A percentile compares a stretch with the other conserved stretches of the same genome.
Evolutionary conservation across 2,888 invertebrate genomes (phyloP).

Genomic region (Ophion slaviceki): DNA sequence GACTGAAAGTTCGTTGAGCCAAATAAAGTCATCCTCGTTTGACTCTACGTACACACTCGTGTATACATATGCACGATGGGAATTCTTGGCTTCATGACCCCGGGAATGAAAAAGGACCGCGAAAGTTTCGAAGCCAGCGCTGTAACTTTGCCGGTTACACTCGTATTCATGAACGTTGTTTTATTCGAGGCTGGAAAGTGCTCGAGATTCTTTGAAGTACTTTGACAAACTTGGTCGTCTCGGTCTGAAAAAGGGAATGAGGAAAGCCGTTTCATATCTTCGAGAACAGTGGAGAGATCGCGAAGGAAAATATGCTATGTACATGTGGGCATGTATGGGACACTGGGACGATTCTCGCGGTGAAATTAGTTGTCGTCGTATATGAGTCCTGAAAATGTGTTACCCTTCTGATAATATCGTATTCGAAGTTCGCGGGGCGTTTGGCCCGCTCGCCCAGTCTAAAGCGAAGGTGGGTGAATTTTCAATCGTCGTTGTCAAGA

Average conservation of each 20-base stretch:
- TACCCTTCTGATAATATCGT: no score
- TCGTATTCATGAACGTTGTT: conserved; percentile 33
- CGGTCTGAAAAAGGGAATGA: conserved; percentile 4
- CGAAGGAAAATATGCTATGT: neutral
- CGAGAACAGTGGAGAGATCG: neutral
- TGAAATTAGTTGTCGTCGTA: no score
- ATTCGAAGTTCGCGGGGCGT: no score
- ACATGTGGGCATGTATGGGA: no score
- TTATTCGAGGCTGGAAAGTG: conserved; percentile 31
- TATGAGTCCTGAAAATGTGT: no score
- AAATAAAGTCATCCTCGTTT: conserved; percentile 33
- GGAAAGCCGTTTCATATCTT: neutral
- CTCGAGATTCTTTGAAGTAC: conserved; percentile 45
- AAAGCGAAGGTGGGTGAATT: conserved; percentile 22
- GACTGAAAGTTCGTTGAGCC: neutral
- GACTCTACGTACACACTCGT: neutral
- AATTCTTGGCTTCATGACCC: conserved; percentile 49
- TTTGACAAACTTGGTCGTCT: conserved; percentile 42
- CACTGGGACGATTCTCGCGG: no score
- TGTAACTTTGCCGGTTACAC: conserved; percentile 39
- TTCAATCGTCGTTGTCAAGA: conserved; percentile 24
- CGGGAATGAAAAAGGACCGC: conserved; percentile 14
- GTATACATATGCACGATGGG: neutral
- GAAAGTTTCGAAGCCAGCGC: conserved; percentile 43
- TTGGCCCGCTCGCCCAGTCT: no score